Evolutionary conservation across 2,797 vertebrate genomes (phyloP).

Genomic region (Gadopsis marmoratus): DNA sequence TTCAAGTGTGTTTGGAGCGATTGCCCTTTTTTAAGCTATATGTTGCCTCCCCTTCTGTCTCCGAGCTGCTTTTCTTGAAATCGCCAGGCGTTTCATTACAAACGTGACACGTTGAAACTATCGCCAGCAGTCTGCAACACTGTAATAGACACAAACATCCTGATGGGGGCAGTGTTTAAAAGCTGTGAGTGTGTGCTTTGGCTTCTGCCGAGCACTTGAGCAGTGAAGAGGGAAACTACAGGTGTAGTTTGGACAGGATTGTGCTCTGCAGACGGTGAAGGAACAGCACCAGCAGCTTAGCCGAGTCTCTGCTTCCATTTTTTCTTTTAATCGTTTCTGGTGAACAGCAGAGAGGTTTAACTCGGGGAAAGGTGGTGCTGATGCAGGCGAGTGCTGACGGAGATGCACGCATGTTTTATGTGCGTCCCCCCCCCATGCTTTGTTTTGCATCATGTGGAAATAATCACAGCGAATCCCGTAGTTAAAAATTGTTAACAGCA

Average conservation of each 20-base stretch:
- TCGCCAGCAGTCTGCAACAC: accelerated
- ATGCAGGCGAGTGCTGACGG: background rate
- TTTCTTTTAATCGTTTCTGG: background rate
- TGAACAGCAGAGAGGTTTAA: background rate
- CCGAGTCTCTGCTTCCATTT: background rate
- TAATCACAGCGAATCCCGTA: background rate
- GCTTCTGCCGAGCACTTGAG: background rate
- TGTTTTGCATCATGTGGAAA: constrained; percentile 33
- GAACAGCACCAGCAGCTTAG: background rate
- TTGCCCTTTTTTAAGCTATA: background rate
- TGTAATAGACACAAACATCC: constrained; percentile 39
- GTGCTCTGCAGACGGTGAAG: constrained; percentile 13
- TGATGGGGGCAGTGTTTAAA: constrained; percentile 74
- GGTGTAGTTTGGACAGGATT: background rate
- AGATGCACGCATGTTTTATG: background rate
- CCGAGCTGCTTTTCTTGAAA: background rate
- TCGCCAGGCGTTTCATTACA: background rate
- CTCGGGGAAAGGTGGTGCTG: background rate
- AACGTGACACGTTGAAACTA: background rate
- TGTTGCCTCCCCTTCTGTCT: background rate
- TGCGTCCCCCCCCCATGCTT: background rate
- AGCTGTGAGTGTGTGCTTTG: constrained; percentile 32
- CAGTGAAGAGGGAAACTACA: background rate
- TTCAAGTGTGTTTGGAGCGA: background rate
- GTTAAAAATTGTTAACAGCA: background rate